These are phyloP conservation scores for Uromys caudimaculatus DNA, from an alignment of 2,797 vertebrate genomes.

Conservation along the genomic window DNA sequence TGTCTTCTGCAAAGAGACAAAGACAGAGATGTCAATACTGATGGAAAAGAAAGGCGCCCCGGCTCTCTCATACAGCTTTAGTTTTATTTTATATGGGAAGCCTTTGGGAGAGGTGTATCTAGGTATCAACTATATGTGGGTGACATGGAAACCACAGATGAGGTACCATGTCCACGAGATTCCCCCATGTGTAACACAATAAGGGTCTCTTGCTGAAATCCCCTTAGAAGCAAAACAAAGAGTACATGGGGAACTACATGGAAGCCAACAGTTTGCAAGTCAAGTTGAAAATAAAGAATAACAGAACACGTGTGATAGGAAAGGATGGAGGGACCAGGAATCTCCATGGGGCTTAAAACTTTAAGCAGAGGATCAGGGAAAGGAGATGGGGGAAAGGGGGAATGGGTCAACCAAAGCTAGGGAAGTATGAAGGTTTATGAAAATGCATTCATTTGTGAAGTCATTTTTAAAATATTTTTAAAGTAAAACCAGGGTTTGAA, in stretches of 20 bases:
- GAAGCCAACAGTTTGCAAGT: not conserved
- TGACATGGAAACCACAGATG: slow-evolving; percentile 10
- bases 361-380: not conserved
- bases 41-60: not conserved
- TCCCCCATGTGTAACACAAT: not conserved
- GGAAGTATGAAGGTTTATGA: not conserved
- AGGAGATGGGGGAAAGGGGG: not conserved
- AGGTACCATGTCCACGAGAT: not conserved
- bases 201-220: not conserved
- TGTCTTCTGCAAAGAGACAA: not conserved
- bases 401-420: not conserved
- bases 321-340: not conserved
- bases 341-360: too few relatives aligned
- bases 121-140: not conserved
- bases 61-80: not conserved
- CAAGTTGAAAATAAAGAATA: not conserved
- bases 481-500: not conserved
- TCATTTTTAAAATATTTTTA: not conserved
- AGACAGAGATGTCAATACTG: not conserved
- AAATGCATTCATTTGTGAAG: not conserved
- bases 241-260: not conserved
- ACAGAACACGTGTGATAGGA: not conserved
- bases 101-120: not conserved
- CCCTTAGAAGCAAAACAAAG: not conserved
- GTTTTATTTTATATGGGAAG: not conserved